Percentiles rank a stretch among this genome's conserved stretches.
phyloP scores from a whole-genome alignment of 2,888 invertebrate genomes.

The Arge pagana region DNA sequence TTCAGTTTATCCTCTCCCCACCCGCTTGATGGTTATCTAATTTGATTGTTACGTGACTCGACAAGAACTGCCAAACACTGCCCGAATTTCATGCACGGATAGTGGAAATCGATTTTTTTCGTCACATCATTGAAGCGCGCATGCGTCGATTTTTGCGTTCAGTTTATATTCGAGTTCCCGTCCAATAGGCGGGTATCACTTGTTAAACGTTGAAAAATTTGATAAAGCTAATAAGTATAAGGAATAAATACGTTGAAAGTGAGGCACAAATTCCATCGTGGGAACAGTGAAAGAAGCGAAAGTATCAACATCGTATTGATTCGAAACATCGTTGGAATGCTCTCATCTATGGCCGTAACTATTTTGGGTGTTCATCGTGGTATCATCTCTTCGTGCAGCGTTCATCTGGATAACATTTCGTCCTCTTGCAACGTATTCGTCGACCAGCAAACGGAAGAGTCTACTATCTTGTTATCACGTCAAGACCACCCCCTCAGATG shows the following conservation, averaged over 20 bases:
- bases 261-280: too few species aligned
- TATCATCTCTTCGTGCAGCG: neutral
- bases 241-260: too few species aligned
- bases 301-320: slow-evolving; percentile 13
- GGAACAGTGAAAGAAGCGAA: too few species aligned
- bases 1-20: too few species aligned
- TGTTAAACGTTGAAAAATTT: too few species aligned
- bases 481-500: slow-evolving; percentile 48
- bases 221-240: too few species aligned
- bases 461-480: slow-evolving; percentile 32
- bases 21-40: too few species aligned
- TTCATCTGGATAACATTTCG: neutral
- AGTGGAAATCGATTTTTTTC: too few species aligned
- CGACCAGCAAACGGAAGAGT: neutral
- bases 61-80: too few species aligned
- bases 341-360: slow-evolving; percentile 24
- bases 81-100: too few species aligned
- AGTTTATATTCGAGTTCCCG: slow-evolving; percentile 13
- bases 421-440: neutral
- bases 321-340: slow-evolving; percentile 39
- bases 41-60: too few species aligned
- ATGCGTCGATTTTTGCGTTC: slow-evolving; percentile 20
- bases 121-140: neutral
- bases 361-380: neutral
- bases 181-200: slow-evolving; percentile 15